A percentile compares a stretch with the other conserved stretches of the same genome.
These are phyloP conservation scores for Neogale vison DNA, from an alignment of 2,113 vertebrate genomes.

Conservation along the genomic window DNA sequence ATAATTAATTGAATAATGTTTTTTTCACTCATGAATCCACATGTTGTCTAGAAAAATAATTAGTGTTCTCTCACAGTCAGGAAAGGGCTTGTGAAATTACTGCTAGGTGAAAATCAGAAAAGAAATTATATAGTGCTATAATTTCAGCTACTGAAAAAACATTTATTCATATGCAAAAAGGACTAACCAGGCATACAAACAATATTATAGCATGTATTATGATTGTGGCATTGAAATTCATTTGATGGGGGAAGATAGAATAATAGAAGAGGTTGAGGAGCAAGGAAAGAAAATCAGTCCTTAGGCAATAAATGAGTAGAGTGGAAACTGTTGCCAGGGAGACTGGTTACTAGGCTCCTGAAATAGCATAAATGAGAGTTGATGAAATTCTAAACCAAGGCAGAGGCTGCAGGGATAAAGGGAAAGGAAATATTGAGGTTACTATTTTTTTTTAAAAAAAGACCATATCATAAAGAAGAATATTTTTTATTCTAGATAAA, in stretches of 20 bases:
- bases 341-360: constrained; percentile 69
- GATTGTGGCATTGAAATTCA: constrained; percentile 61
- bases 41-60: constrained; percentile 43
- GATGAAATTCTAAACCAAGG: constrained; percentile 72
- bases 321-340: constrained; percentile 73
- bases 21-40: neutral
- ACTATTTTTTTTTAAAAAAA: constrained; percentile 38
- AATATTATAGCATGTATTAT: constrained; percentile 53
- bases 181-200: constrained; percentile 38
- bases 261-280: constrained; percentile 22
- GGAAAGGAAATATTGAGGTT: constrained; percentile 22
- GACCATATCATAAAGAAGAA: neutral
- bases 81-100: constrained; percentile 57
- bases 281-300: constrained; percentile 58
- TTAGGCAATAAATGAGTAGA: constrained; percentile 49
- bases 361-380: constrained; percentile 66
- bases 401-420: constrained; percentile 52
- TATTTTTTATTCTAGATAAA: neutral
- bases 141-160: constrained; percentile 50
- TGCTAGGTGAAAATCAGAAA: constrained; percentile 63
- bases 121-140: constrained; percentile 56
- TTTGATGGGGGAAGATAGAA: constrained; percentile 62
- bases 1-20: constrained; percentile 56
- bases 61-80: neutral
- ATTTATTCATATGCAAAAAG: constrained; percentile 67